phyloP scores from a whole-genome alignment of 2,888 invertebrate genomes.

The Torymus texanus region DNA sequence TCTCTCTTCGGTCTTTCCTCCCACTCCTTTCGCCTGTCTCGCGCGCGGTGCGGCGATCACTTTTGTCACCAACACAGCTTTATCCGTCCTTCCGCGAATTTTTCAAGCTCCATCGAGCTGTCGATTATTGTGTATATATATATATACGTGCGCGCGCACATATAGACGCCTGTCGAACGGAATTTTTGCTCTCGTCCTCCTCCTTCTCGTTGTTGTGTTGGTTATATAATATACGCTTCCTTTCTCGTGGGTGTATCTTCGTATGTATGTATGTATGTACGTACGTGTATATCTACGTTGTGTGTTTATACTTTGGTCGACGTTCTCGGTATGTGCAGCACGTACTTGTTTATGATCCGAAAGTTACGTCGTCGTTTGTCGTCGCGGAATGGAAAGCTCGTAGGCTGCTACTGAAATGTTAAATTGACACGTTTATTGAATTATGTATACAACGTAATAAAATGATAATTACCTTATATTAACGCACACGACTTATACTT shows the following conservation, averaged over 20 bases:
- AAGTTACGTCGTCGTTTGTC: too few species aligned
- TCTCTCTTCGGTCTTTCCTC: background rate
- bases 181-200: too few species aligned
- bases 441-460: too few species aligned
- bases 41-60: background rate
- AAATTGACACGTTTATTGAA: too few species aligned
- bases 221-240: too few species aligned
- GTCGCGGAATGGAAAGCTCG: too few species aligned
- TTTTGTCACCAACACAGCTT: background rate
- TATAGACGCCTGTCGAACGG: too few species aligned
- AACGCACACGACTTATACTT: too few species aligned
- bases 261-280: background rate
- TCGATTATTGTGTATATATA: constrained; percentile 26
- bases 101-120: constrained; percentile 15
- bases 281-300: background rate
- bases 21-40: background rate
- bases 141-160: background rate
- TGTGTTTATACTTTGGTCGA: background rate
- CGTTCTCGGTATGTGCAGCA: background rate
- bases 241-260: constrained; percentile 1
- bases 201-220: too few species aligned
- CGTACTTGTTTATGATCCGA: background rate
- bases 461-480: too few species aligned
- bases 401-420: too few species aligned
- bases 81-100: constrained; percentile 11